Percentiles rank a stretch among this genome's conserved stretches.
These are phyloP conservation scores for Distichodus sexfasciatus DNA, from an alignment of 2,797 vertebrate genomes.

Conservation along the genomic window DNA sequence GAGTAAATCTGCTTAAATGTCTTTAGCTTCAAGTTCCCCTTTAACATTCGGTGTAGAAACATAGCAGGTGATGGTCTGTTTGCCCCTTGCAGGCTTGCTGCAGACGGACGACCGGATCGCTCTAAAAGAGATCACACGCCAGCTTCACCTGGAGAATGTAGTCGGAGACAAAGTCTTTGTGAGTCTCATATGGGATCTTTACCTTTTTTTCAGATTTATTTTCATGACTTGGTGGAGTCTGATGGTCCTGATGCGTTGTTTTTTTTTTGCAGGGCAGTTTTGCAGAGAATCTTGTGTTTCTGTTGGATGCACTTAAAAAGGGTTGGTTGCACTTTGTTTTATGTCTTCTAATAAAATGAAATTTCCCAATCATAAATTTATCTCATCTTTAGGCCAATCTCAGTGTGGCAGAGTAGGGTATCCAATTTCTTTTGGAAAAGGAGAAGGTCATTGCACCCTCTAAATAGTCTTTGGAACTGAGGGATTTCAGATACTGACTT, in stretches of 20 bases:
- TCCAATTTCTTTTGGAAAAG: too few relatives aligned
- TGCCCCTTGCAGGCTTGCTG: slow-evolving; percentile 78
- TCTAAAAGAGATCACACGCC: slow-evolving; percentile 93
- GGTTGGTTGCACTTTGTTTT: slow-evolving; percentile 70
- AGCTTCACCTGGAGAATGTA: slow-evolving; percentile 91
- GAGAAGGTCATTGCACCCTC: too few relatives aligned
- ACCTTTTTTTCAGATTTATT: background rate
- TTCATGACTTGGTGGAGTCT: background rate
- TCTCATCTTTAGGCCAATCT: too few relatives aligned
- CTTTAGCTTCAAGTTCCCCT: too few relatives aligned
- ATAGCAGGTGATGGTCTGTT: background rate
- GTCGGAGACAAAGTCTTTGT: slow-evolving; percentile 98
- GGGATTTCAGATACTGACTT: too few relatives aligned
- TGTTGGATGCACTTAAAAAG: slow-evolving; percentile 92
- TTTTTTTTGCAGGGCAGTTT: slow-evolving; percentile 88
- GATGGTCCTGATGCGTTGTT: background rate
- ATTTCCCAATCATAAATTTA: too few relatives aligned
- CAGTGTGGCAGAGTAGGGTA: too few relatives aligned
- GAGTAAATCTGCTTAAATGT: slow-evolving; percentile 41
- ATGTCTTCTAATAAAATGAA: too few relatives aligned
- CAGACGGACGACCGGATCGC: slow-evolving; percentile 91
- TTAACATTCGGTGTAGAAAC: too few relatives aligned
- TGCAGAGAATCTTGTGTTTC: slow-evolving; percentile 91
- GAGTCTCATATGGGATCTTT: slow-evolving; percentile 59
- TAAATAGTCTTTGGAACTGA: too few relatives aligned